These are phyloP conservation scores for Macropis europaea DNA, from an alignment of 2,888 invertebrate genomes.

Conservation along the genomic window DNA sequence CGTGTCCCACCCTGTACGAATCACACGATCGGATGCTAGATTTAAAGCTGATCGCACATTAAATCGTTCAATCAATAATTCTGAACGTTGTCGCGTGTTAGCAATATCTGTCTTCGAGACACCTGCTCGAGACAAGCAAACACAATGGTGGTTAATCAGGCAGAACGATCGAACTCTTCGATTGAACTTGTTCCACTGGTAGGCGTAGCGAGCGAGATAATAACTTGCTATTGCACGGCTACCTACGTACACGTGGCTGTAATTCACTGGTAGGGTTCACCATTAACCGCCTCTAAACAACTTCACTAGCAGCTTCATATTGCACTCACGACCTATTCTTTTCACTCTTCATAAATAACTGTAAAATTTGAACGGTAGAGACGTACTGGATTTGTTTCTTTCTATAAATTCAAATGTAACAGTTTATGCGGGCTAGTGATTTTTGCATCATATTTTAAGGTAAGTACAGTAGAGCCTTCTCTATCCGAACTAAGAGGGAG, in stretches of 20 bases:
- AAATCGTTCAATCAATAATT: slow-evolving; percentile 35
- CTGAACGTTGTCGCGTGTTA: slow-evolving; percentile 42
- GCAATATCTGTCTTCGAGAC: slow-evolving; percentile 47
- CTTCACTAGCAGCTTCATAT: neutral
- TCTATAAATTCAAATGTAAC: too few relatives aligned
- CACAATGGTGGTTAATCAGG: slow-evolving; percentile 50
- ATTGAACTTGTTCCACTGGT: slow-evolving; percentile 35
- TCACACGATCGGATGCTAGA: too few relatives aligned
- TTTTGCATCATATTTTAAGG: too few relatives aligned
- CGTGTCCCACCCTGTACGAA: too few relatives aligned
- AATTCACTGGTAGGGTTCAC: slow-evolving; percentile 13
- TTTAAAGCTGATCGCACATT: slow-evolving; percentile 1
- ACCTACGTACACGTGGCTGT: slow-evolving; percentile 34
- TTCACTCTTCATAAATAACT: neutral
- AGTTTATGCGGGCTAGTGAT: too few relatives aligned
- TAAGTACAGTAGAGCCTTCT: too few relatives aligned
- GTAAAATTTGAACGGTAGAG: neutral
- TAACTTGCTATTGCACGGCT: slow-evolving; percentile 44
- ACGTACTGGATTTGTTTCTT: too few relatives aligned
- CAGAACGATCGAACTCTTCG: slow-evolving; percentile 53
- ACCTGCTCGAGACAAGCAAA: slow-evolving; percentile 43
- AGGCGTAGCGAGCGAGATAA: slow-evolving; percentile 48
- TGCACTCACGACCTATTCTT: neutral
- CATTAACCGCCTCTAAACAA: slow-evolving; percentile 10
- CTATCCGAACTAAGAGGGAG: too few relatives aligned